A percentile compares a stretch with the other conserved stretches of the same genome.
These are phyloP conservation scores for Myripristis jacobus DNA, from an alignment of 2,797 vertebrate species.

Conservation along the genomic window DNA sequence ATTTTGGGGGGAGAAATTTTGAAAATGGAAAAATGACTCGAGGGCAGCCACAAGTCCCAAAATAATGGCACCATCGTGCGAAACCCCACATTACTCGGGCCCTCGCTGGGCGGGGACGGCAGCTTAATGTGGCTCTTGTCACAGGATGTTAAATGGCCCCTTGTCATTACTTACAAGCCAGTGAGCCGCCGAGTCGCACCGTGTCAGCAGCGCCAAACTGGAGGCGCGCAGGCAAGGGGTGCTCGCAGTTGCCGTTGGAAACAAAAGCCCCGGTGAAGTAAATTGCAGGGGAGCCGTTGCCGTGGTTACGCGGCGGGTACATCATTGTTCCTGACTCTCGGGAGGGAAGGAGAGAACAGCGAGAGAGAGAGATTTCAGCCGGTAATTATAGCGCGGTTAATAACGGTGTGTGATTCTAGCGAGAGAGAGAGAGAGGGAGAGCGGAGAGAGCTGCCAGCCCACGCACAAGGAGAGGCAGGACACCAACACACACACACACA, in stretches of 20 bases:
- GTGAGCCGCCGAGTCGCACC: too few relatives aligned
- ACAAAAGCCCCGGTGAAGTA: constrained; percentile 70
- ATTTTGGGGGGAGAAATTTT: background rate
- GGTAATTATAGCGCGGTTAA: constrained; percentile 73
- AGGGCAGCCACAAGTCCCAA: constrained; percentile 10
- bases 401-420: constrained; percentile 67
- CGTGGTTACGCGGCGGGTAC: constrained; percentile 76
- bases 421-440: too few relatives aligned
- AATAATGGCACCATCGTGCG: constrained; percentile 27
- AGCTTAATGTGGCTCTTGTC: constrained; percentile 59
- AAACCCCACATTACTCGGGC: background rate
- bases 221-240: constrained; percentile 37
- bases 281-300: constrained; percentile 79
- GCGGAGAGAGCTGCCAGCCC: constrained; percentile 40
- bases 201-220: constrained; percentile 32
- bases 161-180: constrained; percentile 22
- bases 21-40: background rate
- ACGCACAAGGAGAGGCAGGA: constrained; percentile 27
- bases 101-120: constrained; percentile 4
- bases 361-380: constrained; percentile 57
- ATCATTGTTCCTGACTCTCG: constrained; percentile 59
- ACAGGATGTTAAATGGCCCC: constrained; percentile 34
- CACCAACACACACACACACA: background rate
- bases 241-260: constrained; percentile 4
- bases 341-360: constrained; percentile 31